These are phyloP conservation scores for Gallinago solitaria DNA, from an alignment of 2,797 vertebrate genomes.

Conservation along the genomic window DNA sequence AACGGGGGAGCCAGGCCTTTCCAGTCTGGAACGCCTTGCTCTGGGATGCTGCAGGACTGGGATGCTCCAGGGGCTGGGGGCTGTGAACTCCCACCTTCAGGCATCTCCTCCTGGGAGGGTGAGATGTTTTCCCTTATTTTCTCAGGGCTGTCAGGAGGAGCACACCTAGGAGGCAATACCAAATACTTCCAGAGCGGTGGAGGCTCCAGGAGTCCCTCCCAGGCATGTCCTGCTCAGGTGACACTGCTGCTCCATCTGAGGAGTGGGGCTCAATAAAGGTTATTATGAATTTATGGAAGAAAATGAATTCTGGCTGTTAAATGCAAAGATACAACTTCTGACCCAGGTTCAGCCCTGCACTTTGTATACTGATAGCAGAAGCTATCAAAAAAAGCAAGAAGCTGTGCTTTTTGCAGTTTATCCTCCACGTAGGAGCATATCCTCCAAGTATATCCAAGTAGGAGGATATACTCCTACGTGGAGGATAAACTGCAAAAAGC, in stretches of 20 bases:
- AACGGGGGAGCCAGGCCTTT: not conserved
- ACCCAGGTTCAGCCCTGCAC: not conserved
- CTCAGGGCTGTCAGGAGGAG: not conserved
- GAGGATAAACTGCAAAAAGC: not conserved
- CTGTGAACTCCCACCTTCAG: not conserved
- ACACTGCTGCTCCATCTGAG: not conserved
- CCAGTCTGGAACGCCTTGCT: not conserved
- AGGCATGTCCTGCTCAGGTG: not conserved
- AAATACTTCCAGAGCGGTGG: rapidly evolving
- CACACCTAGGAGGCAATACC: not conserved
- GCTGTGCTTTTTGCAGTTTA: not conserved
- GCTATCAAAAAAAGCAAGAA: not conserved
- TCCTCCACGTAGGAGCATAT: too few species aligned
- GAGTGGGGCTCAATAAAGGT: not conserved
- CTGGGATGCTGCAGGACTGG: not conserved
- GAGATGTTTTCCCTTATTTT: not conserved
- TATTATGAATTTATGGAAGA: not conserved
- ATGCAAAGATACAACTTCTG: not conserved
- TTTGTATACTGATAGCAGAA: not conserved
- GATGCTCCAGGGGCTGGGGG: not conserved
- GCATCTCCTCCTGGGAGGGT: not conserved
- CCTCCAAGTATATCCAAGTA: too few species aligned
- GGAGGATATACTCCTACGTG: too few species aligned
- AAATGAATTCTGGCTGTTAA: not conserved
- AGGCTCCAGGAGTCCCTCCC: not conserved